These are phyloP conservation scores for Avahi laniger DNA, from an alignment of 2,797 vertebrate species.

Conservation along the genomic window DNA sequence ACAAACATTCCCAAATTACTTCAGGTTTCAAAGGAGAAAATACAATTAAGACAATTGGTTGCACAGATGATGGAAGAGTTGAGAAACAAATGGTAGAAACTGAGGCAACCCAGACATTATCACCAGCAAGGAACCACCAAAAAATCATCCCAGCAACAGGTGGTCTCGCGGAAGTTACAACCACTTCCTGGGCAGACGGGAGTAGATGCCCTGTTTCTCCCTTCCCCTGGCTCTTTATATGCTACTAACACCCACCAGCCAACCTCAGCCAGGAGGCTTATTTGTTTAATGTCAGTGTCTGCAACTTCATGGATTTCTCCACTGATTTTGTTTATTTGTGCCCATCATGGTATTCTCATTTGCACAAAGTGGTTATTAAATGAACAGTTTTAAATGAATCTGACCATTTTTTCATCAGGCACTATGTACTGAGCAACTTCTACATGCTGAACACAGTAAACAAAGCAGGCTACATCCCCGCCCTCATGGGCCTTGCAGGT, in stretches of 20 bases:
- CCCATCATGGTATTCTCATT: accelerated
- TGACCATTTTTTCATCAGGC: not conserved
- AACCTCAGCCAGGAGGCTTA: not conserved
- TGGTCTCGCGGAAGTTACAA: not conserved
- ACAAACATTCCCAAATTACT: not conserved
- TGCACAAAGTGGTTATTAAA: not conserved
- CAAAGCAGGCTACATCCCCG: too few species aligned
- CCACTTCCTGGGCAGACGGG: too few species aligned
- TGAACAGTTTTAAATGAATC: not conserved
- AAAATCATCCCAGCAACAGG: not conserved
- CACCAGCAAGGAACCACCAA: accelerated
- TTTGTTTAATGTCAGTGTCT: not conserved
- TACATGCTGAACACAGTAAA: too few species aligned
- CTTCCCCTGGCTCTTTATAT: too few species aligned
- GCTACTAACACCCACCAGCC: accelerated
- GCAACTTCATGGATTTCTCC: not conserved
- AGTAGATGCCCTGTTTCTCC: accelerated
- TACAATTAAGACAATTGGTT: not conserved
- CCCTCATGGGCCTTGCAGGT: not conserved
- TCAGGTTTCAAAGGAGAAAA: not conserved
- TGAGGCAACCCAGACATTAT: not conserved
- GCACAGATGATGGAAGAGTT: not conserved
- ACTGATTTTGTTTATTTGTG: accelerated
- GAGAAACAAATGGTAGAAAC: not conserved
- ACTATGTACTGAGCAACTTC: accelerated